phyloP scores from a whole-genome alignment of 2,888 invertebrate species.

The Ecliptopera silaceata region DNA sequence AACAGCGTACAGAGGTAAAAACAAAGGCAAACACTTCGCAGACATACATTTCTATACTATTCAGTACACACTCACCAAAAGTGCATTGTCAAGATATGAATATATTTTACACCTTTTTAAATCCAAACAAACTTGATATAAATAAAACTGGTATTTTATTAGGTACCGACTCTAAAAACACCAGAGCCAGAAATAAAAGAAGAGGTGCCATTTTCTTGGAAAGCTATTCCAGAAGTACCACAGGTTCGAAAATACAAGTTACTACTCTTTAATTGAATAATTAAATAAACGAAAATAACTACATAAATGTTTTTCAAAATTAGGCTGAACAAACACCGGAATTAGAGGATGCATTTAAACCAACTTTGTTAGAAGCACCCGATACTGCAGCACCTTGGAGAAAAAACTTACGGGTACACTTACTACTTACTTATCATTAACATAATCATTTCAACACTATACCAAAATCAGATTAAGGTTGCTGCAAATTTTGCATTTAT shows the following conservation, averaged over 20 bases:
- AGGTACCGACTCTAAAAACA: conserved; percentile 62
- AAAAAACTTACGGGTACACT: conserved; percentile 59
- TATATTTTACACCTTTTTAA: too few relatives aligned
- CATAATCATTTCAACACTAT: conserved; percentile 5
- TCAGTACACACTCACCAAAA: conserved; percentile 10
- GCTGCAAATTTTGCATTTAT: conserved; percentile 1
- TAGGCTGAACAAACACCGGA: conserved; percentile 77
- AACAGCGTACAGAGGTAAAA: conserved; percentile 37
- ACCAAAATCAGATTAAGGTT: background rate
- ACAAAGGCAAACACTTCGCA: conserved; percentile 20
- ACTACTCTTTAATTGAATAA: background rate
- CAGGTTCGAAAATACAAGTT: conserved; percentile 58
- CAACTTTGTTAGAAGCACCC: conserved; percentile 67
- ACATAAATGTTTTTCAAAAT: conserved; percentile 37
- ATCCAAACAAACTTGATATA: background rate
- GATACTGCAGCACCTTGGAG: conserved; percentile 65
- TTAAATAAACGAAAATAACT: conserved; percentile 13
- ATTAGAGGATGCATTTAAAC: conserved; percentile 70
- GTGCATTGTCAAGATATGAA: conserved; percentile 17
- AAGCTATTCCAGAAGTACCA: conserved; percentile 75
- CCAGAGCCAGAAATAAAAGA: conserved; percentile 59
- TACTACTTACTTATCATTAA: background rate
- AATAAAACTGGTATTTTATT: conserved; percentile 33
- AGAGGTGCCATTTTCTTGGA: conserved; percentile 73
- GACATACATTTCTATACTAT: background rate